These are phyloP conservation scores for Lordiphosa clarofinis DNA, from an alignment of 1,140 invertebrate genomes.

Conservation along the genomic window DNA sequence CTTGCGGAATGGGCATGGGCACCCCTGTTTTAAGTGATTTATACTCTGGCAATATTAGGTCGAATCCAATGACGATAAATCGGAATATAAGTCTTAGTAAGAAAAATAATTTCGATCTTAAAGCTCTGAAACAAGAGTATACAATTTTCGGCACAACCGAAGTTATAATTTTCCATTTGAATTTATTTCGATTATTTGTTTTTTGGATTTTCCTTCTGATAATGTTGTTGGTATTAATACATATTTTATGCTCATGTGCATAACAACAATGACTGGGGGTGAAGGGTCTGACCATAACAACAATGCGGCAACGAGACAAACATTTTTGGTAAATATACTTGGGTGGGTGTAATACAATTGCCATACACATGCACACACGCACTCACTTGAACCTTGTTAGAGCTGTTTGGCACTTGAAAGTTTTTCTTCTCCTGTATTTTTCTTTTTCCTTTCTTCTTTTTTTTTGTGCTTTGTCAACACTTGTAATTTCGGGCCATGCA, in stretches of 20 bases:
- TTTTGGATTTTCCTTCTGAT: conserved; percentile 3
- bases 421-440: conserved; percentile 16
- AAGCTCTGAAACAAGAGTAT: too few relatives aligned
- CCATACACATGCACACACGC: conserved; percentile 1
- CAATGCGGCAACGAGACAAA: conserved; percentile 39
- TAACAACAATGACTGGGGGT: conserved; percentile 32
- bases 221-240: conserved; percentile 42
- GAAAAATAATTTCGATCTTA: too few relatives aligned
- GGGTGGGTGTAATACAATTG: conserved; percentile 30
- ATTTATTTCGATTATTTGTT: conserved; percentile 16
- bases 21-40: too few relatives aligned
- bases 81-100: too few relatives aligned
- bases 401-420: conserved; percentile 48
- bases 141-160: too few relatives aligned
- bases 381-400: conserved; percentile 18
- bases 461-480: conserved; percentile 5
- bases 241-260: conserved; percentile 64
- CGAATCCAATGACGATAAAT: too few relatives aligned
- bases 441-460: neutral
- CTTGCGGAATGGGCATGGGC: too few relatives aligned
- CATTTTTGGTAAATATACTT: conserved; percentile 10
- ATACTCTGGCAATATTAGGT: too few relatives aligned
- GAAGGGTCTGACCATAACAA: conserved; percentile 22
- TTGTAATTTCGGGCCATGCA: conserved; percentile 21
- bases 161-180: neutral